Conservation (phyloP, 2,113 vertebrate genomes). For the Corvus cornix region DNA sequence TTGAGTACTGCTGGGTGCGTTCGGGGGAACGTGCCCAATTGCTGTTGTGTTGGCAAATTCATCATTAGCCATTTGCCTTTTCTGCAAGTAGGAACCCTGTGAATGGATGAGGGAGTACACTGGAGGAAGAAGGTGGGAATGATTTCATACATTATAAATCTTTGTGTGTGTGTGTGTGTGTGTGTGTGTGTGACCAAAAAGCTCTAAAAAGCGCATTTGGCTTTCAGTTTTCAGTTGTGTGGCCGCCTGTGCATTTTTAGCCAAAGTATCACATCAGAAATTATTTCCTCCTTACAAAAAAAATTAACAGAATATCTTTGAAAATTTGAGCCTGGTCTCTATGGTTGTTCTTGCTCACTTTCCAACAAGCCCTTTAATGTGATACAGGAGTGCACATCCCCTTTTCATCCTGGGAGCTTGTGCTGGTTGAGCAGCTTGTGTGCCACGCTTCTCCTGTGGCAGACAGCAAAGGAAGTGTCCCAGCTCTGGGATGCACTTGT, state of each 20-base stretch:
- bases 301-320: neutral
- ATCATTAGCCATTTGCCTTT: neutral
- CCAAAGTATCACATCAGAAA: neutral
- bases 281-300: neutral
- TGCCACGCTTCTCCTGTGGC: neutral
- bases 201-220: neutral
- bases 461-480: neutral
- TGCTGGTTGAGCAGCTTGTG: neutral
- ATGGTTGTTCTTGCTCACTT: neutral
- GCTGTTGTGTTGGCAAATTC: neutral
- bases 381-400: accelerated
- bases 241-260: neutral
- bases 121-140: neutral
- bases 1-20: neutral
- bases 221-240: neutral
- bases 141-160: neutral
- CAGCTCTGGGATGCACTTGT: neutral
- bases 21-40: accelerated
- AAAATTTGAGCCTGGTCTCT: neutral
- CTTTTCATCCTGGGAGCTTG: neutral
- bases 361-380: neutral
- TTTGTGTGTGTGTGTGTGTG: no score
- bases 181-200: neutral
- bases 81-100: neutral
- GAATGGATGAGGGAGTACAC: neutral